These are phyloP conservation scores for Porites rus DNA, from an alignment of 92 coral and sea anemone genomes.

Conservation along the genomic window DNA sequence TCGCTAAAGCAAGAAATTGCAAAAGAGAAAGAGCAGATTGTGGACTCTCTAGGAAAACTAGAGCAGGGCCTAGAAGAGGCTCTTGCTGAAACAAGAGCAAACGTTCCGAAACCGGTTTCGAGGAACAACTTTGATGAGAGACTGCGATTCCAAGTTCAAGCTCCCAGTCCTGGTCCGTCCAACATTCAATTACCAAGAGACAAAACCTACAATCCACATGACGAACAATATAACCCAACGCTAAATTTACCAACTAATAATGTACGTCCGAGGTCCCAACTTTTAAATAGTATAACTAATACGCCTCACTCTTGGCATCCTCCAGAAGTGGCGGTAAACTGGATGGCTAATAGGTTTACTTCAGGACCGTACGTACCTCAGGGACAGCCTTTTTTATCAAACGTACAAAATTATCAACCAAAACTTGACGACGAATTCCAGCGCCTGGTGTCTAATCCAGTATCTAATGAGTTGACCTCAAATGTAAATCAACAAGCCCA, in stretches of 20 bases:
- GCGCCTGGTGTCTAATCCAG: conserved; percentile 42
- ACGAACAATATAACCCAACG: conserved; percentile 9
- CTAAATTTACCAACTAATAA: background rate
- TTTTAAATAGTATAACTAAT: background rate
- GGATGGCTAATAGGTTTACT: conserved; percentile 6
- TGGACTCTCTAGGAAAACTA: conserved; percentile 46
- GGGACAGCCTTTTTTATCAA: conserved; percentile 13
- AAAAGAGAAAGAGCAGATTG: conserved; percentile 34
- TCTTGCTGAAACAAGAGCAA: conserved; percentile 37
- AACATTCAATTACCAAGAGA: background rate
- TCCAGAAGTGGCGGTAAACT: background rate
- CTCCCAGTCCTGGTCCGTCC: conserved; percentile 8
- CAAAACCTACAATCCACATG: background rate
- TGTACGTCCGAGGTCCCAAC: background rate
- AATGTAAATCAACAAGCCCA: conserved; percentile 39
- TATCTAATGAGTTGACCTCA: conserved; percentile 46
- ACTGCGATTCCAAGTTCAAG: conserved; percentile 6
- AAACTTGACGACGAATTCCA: conserved; percentile 45
- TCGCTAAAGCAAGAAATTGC: conserved; percentile 33
- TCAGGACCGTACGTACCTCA: conserved; percentile 17
- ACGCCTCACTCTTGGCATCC: background rate
- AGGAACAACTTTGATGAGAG: background rate
- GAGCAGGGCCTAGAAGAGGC: conserved; percentile 49
- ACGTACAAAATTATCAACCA: conserved; percentile 2
- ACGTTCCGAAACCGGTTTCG: conserved; percentile 9